Evolutionary conservation across 2,797 vertebrate species (phyloP).

Genomic region (Nyctibius grandis): DNA sequence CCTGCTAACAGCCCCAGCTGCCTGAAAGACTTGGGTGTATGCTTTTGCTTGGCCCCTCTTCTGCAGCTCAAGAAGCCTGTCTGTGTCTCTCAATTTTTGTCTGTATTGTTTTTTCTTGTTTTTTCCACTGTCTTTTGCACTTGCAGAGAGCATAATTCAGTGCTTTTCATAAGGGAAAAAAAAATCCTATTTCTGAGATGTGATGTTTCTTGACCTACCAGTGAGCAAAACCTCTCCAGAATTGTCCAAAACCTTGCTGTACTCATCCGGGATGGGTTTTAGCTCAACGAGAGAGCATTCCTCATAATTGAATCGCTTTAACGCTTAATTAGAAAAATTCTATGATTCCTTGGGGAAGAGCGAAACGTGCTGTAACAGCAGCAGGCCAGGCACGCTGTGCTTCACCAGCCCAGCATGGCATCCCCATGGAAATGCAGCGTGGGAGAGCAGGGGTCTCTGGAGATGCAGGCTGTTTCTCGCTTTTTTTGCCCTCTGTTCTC

Average conservation of each 20-base stretch:
- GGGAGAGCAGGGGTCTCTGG: not conserved
- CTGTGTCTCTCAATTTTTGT: not conserved
- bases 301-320: constrained; percentile 56
- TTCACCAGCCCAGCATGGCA: not conserved
- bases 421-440: not conserved
- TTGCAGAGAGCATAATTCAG: not conserved
- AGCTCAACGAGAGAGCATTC: constrained; percentile 14
- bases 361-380: not conserved
- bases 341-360: constrained; percentile 25
- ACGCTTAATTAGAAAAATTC: constrained; percentile 57
- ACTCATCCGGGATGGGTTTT: not conserved
- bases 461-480: not conserved
- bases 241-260: not conserved
- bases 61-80: not conserved
- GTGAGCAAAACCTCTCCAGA: not conserved
- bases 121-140: not conserved
- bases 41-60: not conserved
- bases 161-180: not conserved
- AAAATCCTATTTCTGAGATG: not conserved
- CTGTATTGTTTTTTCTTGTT: not conserved
- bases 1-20: not conserved
- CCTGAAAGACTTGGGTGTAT: not conserved
- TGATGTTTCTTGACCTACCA: not conserved
- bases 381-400: not conserved
- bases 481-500: not conserved